These are phyloP conservation scores for Colinus virginianus DNA, from an alignment of 2,113 vertebrate genomes.

Conservation along the genomic window DNA sequence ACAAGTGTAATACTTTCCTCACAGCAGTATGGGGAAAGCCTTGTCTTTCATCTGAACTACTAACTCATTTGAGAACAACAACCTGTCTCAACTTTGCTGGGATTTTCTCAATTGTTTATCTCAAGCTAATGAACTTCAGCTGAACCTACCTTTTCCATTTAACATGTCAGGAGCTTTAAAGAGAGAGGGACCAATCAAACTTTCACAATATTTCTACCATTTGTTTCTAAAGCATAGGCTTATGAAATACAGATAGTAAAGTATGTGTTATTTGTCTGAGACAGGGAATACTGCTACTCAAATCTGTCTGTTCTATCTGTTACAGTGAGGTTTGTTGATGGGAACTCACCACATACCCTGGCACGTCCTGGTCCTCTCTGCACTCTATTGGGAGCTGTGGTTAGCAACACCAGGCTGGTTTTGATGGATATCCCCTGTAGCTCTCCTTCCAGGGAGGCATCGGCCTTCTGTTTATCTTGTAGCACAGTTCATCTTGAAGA, in stretches of 20 bases:
- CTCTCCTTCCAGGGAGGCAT: background rate
- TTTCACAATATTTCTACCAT: background rate
- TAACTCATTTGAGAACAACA: slow-evolving; percentile 2
- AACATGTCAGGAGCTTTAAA: background rate
- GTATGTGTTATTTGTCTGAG: background rate
- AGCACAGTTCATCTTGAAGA: background rate
- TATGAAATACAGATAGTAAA: background rate
- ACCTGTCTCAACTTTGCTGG: background rate
- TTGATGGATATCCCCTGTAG: fast-evolving
- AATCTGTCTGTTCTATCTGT: background rate
- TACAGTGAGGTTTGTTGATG: background rate
- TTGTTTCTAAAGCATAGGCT: background rate
- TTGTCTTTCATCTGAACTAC: background rate
- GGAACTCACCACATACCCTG: background rate
- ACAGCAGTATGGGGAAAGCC: background rate
- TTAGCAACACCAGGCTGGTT: background rate
- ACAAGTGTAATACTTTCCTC: background rate
- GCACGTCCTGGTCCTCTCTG: background rate
- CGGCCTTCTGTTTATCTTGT: background rate
- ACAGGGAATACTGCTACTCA: background rate
- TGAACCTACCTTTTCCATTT: background rate
- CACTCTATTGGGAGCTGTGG: fast-evolving
- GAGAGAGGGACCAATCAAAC: background rate
- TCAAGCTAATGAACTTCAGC: background rate
- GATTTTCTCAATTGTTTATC: slow-evolving; percentile 26